Evolutionary conservation across 1,140 invertebrate species (phyloP).

Genomic region (Bombus soroeensis): DNA sequence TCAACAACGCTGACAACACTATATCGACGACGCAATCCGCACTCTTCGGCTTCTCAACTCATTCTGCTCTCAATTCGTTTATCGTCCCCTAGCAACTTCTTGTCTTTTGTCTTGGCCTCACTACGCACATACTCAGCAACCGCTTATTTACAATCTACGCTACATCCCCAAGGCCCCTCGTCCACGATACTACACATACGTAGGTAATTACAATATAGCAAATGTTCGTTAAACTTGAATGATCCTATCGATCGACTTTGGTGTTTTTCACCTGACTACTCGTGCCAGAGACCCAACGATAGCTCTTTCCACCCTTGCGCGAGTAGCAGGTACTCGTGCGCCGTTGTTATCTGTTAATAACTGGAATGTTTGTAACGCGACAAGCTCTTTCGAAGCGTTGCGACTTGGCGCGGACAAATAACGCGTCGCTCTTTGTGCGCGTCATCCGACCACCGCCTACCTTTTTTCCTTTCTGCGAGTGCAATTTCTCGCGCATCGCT

Average conservation of each 20-base stretch:
- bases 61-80: too few species aligned
- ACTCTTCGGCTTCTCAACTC: too few species aligned
- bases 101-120: too few species aligned
- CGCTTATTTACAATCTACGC: too few species aligned
- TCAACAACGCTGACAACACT: too few species aligned
- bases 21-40: too few species aligned
- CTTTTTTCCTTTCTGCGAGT: conserved; percentile 17
- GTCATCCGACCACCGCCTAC: background rate
- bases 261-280: background rate
- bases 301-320: background rate
- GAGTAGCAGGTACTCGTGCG: too few species aligned
- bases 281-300: too few species aligned
- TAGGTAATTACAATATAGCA: background rate
- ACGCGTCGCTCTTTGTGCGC: conserved; percentile 11
- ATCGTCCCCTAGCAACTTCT: too few species aligned
- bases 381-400: background rate
- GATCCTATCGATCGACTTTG: background rate
- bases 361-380: background rate
- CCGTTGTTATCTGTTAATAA: conserved; percentile 32
- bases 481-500: conserved; percentile 26
- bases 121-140: too few species aligned
- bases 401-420: conserved; percentile 16
- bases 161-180: too few species aligned
- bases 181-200: too few species aligned
- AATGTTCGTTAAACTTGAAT: background rate